These are phyloP conservation scores for Rhynchopsitta pachyrhyncha DNA, from an alignment of 2,113 vertebrate genomes.

Conservation along the genomic window DNA sequence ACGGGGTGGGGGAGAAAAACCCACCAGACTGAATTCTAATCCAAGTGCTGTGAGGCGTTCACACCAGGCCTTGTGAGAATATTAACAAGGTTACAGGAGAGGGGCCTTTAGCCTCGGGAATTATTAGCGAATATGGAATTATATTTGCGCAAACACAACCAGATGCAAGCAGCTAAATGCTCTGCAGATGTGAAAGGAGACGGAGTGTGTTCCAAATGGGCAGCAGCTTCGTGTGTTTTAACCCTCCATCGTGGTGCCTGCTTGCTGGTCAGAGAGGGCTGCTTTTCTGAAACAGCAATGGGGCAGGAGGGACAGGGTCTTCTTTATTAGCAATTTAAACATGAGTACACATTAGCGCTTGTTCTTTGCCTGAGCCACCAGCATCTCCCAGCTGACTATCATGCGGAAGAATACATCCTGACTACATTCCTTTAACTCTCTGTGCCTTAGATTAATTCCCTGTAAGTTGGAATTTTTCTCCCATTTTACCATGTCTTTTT, in stretches of 20 bases:
- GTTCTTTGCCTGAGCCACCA: background rate
- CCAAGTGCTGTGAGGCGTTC: conserved; percentile 81
- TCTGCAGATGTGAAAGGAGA: conserved; percentile 86
- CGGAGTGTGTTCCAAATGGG: conserved; percentile 68
- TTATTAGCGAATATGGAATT: conserved; percentile 97
- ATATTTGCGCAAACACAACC: conserved; percentile 96
- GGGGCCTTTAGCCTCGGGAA: conserved; percentile 86
- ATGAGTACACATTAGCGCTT: background rate
- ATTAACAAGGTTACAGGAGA: conserved; percentile 83
- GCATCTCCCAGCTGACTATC: background rate
- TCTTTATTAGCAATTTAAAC: background rate
- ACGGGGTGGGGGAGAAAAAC: background rate
- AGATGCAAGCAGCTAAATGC: conserved; percentile 91
- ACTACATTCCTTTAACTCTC: background rate
- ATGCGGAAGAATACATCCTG: background rate
- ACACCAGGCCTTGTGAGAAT: conserved; percentile 85
- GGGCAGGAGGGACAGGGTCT: background rate
- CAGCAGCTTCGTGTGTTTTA: conserved; percentile 70
- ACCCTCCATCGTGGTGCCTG: conserved; percentile 25
- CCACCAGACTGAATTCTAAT: conserved; percentile 81
- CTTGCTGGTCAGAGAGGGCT: conserved; percentile 35
- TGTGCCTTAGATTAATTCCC: background rate
- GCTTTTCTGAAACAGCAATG: conserved; percentile 51
- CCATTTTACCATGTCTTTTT: background rate
- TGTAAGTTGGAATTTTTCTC: background rate